Evolutionary conservation across 2,888 invertebrate species (phyloP), one percentile per base, ranked within the genome.

Genomic region (Camponotus fellah): DNA sequence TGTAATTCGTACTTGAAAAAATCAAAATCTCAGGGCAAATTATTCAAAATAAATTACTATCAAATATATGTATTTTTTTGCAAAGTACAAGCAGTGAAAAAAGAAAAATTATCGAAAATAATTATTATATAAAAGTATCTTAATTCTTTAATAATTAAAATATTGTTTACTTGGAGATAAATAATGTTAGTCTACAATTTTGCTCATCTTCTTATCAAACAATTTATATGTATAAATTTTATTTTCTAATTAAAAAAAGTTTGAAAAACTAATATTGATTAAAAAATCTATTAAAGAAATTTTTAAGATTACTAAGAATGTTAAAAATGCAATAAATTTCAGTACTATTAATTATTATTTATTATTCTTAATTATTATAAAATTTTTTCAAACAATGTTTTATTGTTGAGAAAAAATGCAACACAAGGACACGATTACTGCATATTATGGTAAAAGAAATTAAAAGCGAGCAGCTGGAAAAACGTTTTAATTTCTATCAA

Each of bases 401-500:
- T 26, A 9, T 8, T 8, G 12, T 32, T 43, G 1, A n/a, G 26
- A 49, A 58, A 43, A 21, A 40, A 40, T 1, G 5, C 21, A 21
- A n/a, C 69, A 26, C 37, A 43, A 69, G 58, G 21, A 40, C 26
- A 32, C 12, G 37, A 80, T 80, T 80, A 71, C 21, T 12, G 40
- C 34, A 14, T 26, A 53, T 34, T 60, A n/a, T n/a, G n/a, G n/a
- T n/a, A 21, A 79, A 58, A 26, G 14, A 69, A 79, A 37, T 8
- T 32, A n/a, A 26, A 21, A n/a, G n/a, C 21, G 37, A 21, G 17
- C 71, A 10, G 14, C 21, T n/a, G 56, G n/a, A 10, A 26, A 43
- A 37, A 32, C 12, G 46, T 72, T 71, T 71, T 71, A 71, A 80
- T 80, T 80, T 80, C 79, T 56, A 80, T 71, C 71, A 80, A 80